phyloP scores from a whole-genome alignment of 2,113 vertebrate species.

The Poeciliopsis prolifica region DNA sequence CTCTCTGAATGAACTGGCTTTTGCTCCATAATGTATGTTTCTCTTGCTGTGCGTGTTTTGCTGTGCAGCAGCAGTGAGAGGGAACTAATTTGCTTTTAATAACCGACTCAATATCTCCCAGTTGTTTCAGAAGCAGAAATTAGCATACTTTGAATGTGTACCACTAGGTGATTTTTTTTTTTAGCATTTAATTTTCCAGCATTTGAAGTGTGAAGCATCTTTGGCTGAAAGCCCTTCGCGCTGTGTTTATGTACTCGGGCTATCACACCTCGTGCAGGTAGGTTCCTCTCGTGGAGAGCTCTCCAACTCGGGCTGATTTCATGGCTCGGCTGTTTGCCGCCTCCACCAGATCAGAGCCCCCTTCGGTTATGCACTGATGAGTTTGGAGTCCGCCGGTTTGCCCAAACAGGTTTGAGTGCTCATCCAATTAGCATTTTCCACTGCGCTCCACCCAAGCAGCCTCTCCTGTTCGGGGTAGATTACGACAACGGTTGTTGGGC shows the following conservation, averaged over 20 bases:
- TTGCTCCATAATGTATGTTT: slow-evolving; percentile 1
- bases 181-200: slow-evolving; percentile 49
- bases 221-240: slow-evolving; percentile 51
- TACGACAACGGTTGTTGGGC: slow-evolving; percentile 36
- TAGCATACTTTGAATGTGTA: slow-evolving; percentile 35
- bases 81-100: slow-evolving; percentile 47
- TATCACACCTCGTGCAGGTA: slow-evolving; percentile 66
- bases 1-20: slow-evolving; percentile 6
- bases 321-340: slow-evolving; percentile 59
- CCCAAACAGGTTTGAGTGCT: slow-evolving; percentile 54
- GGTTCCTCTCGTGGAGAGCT: slow-evolving; percentile 53
- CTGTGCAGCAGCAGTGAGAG: slow-evolving; percentile 21
- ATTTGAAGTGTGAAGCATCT: slow-evolving; percentile 52
- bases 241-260: slow-evolving; percentile 51
- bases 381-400: slow-evolving; percentile 51
- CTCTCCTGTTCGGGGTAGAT: slow-evolving; percentile 68
- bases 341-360: slow-evolving; percentile 59
- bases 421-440: slow-evolving; percentile 64
- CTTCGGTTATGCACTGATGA: slow-evolving; percentile 66
- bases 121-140: slow-evolving; percentile 38
- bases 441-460: slow-evolving; percentile 30
- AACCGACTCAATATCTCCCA: slow-evolving; percentile 35
- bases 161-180: slow-evolving; percentile 20
- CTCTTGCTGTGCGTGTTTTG: slow-evolving; percentile 18
- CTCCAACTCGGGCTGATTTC: slow-evolving; percentile 69